Base-by-base conservation (phyloP, 2,797 vertebrate genomes). In the Erethizon dorsatum region DNA sequence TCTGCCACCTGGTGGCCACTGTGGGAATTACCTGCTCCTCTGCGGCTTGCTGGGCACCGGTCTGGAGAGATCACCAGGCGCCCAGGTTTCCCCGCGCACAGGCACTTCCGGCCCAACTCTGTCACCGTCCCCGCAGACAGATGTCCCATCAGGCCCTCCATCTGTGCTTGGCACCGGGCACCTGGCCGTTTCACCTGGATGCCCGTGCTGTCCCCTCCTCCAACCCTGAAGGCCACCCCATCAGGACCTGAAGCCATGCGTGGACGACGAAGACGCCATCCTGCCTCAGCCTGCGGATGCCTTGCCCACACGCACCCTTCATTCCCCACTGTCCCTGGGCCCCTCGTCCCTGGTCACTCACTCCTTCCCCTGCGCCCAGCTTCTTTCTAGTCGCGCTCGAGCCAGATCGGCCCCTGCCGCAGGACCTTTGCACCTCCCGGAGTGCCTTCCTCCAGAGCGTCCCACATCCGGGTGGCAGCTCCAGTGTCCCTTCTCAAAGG, bases 1-100 rank as follows among this genome's bases (percentile, higher is more conserved):
- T 20, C 88, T 94, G 95, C 95, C 96, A 91, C 33, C 96, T 92
- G 5, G 96, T 31, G 96, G 96, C 41, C 73, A 50, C 14, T 10
- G 24, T 24, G 12, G 88, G 73, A 89, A 97, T 78, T 79, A 41
- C 26, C 47, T 1, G 10, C 0, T 24, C 59, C 77, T 41, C 8
- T 2, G 26, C 0, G 47, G 14, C 75, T 8, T 28, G 45, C 45
- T 8, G 6, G 75, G 75, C 75, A 7, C 47, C 37, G 3, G 17
- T 71, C 37, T 71, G 20, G 8, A 73, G 10, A 26, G 22, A 10
- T 26, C 41, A 12, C 9, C 2, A 17, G 37, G 24, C 5, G 24
- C 24, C 45, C 73, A 28, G 45, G 26, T 7, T 26, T 14, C 67
- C 24, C 20, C 10, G 45, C 13, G 45, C 71, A 47, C 67, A 75